Base-by-base conservation (phyloP, 2,888 invertebrate genomes). In the Abrostola triplasia region DNA sequence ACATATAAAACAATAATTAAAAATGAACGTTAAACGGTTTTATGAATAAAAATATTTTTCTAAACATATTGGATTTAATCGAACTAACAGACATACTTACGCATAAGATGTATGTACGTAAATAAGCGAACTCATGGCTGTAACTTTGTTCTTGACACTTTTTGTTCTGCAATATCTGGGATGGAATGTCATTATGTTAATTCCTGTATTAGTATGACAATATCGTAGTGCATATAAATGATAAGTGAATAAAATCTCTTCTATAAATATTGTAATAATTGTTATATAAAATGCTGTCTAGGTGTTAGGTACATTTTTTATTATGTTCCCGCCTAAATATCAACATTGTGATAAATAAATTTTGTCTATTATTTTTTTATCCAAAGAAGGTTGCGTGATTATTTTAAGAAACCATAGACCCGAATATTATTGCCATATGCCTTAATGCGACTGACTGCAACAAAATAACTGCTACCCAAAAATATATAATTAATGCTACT, bases 141-240 rank as follows among this genome's bases (percentile, higher is more conserved):
- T 89, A 83, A 83, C 80, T 84, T 83, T 79, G 73, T 73, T 80
- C 83, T 79, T 82, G 81, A 64, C 58, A 65, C 56, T 54, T 78
- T 85, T 67, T 78, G 80, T 90, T 92, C 88, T 89, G 88, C 87
- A 84, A 88, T 91, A 90, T 92, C 93, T 92, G 92, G 90, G 92
- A 92, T 92, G 88, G 90, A 92, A 89, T 85, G 79, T 73, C 60
- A 65, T 83, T 84, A 82, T 77, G 77, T 84, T 85, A 83, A 84
- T 87, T 82, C 85, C 87, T 82, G 86, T 89, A 90, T 91, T 92
- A 91, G 88, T 86, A 86, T 88, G 92, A 92, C 92, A 93, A 93
- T 93, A 92, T 92, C 81, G 85, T 89, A 90, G 87, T 86, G 81
- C 78, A 83, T 88, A 84, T 80, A 81, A 88, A 81, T 82, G 83